phyloP scores from a whole-genome alignment of 2,113 vertebrate genomes.

The Neogale vison region DNA sequence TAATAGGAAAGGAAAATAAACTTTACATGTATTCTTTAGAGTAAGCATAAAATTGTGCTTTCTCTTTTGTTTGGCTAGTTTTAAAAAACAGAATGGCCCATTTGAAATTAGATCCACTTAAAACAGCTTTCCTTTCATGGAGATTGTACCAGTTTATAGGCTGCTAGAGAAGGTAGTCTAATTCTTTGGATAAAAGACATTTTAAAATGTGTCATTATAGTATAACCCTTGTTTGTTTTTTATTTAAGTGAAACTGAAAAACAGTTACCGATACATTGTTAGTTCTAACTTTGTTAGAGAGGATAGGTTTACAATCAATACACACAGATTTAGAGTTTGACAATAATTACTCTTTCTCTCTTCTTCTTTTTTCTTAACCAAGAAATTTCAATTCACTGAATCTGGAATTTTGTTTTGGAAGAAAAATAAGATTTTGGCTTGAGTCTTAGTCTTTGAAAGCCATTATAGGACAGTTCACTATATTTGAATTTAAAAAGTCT shows the following conservation, averaged over 20 bases:
- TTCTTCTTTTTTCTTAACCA: background rate
- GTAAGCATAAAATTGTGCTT: background rate
- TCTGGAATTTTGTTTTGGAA: constrained; percentile 49
- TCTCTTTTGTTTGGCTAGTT: background rate
- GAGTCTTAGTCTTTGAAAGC: constrained; percentile 31
- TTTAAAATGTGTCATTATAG: background rate
- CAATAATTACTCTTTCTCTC: background rate
- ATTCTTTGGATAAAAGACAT: background rate
- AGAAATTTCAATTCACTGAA: constrained; percentile 47
- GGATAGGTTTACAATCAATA: background rate
- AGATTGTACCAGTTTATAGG: background rate
- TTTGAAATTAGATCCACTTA: background rate
- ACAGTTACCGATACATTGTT: background rate
- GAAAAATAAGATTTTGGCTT: constrained; percentile 34
- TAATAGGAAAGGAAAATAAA: constrained; percentile 1
- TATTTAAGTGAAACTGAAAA: constrained; percentile 26
- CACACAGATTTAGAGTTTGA: background rate
- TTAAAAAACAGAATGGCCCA: background rate
- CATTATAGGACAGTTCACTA: background rate
- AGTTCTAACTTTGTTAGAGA: constrained; percentile 10
- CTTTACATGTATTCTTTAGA: background rate
- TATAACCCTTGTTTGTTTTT: background rate
- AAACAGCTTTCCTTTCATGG: background rate
- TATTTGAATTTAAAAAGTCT: background rate
- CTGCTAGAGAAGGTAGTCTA: background rate